Evolutionary conservation across 2,888 invertebrate genomes (phyloP).

Genomic region (Willowsia nigromaculata): DNA sequence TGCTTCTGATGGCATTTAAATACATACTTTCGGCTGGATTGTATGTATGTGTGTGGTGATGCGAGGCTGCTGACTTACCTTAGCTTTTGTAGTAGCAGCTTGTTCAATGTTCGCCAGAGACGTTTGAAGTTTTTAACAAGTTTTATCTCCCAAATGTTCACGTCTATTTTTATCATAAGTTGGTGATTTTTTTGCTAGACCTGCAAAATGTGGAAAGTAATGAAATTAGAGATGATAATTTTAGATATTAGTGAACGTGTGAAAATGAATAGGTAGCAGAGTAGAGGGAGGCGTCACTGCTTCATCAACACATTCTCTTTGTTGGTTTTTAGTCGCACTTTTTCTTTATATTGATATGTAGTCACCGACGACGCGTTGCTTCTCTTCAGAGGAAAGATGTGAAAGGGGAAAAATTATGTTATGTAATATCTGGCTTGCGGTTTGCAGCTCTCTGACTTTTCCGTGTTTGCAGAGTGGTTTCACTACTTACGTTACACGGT

Average conservation of each 20-base stretch:
- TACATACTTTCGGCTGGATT: too few species aligned
- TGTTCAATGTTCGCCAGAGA: background rate
- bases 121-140: background rate
- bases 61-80: background rate
- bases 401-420: background rate
- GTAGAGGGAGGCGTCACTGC: background rate
- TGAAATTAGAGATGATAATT: constrained; percentile 1
- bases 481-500: background rate
- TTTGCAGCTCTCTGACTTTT: background rate
- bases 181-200: background rate
- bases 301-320: background rate
- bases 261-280: background rate
- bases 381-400: background rate
- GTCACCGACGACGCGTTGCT: background rate
- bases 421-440: background rate
- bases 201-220: background rate
- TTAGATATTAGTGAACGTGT: background rate
- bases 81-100: background rate
- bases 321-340: background rate
- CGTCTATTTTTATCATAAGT: background rate
- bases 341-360: background rate
- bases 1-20: background rate
- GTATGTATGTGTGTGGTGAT: background rate
- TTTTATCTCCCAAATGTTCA: background rate
- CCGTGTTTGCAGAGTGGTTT: background rate